Evolutionary conservation across 2,888 invertebrate genomes (phyloP).

Genomic region (Dascillus cervinus): DNA sequence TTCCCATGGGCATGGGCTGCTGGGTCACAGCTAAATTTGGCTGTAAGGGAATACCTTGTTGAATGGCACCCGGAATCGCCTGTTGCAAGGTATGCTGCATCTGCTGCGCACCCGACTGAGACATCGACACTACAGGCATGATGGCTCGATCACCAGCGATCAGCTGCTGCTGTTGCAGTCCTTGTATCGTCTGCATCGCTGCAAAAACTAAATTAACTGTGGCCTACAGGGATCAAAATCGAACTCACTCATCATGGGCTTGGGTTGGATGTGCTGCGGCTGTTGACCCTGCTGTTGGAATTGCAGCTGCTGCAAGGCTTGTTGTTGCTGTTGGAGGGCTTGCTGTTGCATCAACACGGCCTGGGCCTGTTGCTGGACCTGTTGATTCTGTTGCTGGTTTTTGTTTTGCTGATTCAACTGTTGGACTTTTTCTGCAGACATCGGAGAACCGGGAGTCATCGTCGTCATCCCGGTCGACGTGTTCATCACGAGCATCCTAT

Average conservation of each 20-base stretch:
- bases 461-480: slow-evolving; percentile 49
- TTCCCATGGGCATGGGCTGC: slow-evolving; percentile 42
- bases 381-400: slow-evolving; percentile 46
- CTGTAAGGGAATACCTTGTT: slow-evolving; percentile 51
- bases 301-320: slow-evolving; percentile 34
- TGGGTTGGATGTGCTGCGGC: slow-evolving; percentile 45
- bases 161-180: slow-evolving; percentile 43
- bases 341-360: slow-evolving; percentile 48
- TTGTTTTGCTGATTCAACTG: slow-evolving; percentile 42
- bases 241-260: slow-evolving; percentile 49
- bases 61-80: slow-evolving; percentile 45
- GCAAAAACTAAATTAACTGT: slow-evolving; percentile 12
- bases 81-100: slow-evolving; percentile 51
- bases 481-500: slow-evolving; percentile 53
- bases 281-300: slow-evolving; percentile 29
- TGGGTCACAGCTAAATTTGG: slow-evolving; percentile 41
- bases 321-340: slow-evolving; percentile 27
- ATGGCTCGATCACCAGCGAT: slow-evolving; percentile 48
- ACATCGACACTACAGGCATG: slow-evolving; percentile 61
- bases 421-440: slow-evolving; percentile 49
- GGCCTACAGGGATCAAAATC: neutral
- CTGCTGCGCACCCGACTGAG: slow-evolving; percentile 46
- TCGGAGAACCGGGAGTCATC: slow-evolving; percentile 50
- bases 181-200: slow-evolving; percentile 53
- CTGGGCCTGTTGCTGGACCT: slow-evolving; percentile 44